Percentiles rank a stretch among this genome's conserved stretches.
Evolutionary conservation across 2,797 vertebrate genomes (phyloP).

Genomic region (Schizopygopsis malacanthus): DNA sequence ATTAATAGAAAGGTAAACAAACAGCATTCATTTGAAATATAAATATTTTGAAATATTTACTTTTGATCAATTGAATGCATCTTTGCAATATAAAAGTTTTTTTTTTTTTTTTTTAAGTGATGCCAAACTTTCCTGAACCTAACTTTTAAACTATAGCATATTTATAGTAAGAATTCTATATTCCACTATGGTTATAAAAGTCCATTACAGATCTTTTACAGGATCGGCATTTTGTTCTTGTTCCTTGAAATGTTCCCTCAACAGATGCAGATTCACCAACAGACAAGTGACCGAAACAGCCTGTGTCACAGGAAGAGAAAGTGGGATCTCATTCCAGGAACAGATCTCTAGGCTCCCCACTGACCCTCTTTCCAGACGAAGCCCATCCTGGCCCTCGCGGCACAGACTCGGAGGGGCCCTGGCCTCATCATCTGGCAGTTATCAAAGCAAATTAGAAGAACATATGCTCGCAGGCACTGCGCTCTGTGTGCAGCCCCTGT

Average conservation of each 20-base stretch:
- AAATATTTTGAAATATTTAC: not conserved
- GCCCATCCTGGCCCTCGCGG: slow-evolving; percentile 64
- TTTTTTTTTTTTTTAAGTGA: not conserved
- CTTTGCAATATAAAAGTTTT: not conserved
- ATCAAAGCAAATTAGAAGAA: slow-evolving; percentile 72
- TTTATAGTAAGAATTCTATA: not conserved
- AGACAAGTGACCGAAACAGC: slow-evolving; percentile 57
- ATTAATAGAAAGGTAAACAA: not conserved
- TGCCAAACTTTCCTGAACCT: too few relatives aligned
- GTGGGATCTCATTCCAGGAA: slow-evolving; percentile 60
- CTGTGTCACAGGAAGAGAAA: slow-evolving; percentile 63
- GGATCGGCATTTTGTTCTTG: slow-evolving; percentile 4
- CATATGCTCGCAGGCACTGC: slow-evolving; percentile 66
- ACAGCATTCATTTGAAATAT: not conserved
- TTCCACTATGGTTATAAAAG: not conserved
- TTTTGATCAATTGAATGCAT: not conserved
- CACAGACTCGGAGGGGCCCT: slow-evolving; percentile 46
- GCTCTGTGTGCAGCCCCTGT: slow-evolving; percentile 53
- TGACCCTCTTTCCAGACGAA: slow-evolving; percentile 45
- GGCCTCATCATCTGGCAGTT: slow-evolving; percentile 76
- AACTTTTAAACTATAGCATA: not conserved
- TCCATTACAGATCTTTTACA: not conserved
- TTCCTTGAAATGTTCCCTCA: slow-evolving; percentile 39
- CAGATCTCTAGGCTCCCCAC: slow-evolving; percentile 57
- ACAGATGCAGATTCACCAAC: slow-evolving; percentile 42